Evolutionary conservation across 2,888 invertebrate genomes (phyloP).

Genomic region (Teleiodes luculella): DNA sequence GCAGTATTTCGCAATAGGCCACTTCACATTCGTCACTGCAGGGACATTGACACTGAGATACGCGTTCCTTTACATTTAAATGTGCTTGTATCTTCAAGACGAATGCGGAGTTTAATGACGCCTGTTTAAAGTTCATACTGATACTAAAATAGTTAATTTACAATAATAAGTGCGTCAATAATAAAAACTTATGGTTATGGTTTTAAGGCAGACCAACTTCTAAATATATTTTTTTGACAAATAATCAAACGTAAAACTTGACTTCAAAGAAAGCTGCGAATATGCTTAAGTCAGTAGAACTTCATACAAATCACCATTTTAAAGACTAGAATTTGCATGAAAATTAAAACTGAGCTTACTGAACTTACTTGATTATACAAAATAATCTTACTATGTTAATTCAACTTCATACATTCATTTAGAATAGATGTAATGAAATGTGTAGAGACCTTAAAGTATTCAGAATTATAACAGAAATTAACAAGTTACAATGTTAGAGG

Average conservation of each 20-base stretch:
- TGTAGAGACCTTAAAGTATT: no score
- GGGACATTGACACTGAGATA: conserved; percentile 2
- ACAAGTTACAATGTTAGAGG: no score
- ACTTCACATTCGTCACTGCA: not conserved
- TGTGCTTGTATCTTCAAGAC: not conserved
- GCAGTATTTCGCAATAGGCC: not conserved
- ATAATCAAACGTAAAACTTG: no score
- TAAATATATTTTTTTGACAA: no score
- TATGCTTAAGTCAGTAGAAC: not conserved
- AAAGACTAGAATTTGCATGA: conserved; percentile 1
- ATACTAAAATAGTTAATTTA: no score
- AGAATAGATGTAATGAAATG: not conserved
- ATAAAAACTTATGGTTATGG: no score
- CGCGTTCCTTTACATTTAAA: not conserved
- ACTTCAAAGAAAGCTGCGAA: no score
- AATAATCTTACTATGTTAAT: conserved; percentile 5
- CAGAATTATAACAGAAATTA: no score
- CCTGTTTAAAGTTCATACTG: not conserved
- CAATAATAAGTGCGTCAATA: no score
- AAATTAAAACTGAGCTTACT: conserved; percentile 1
- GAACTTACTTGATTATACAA: conserved; percentile 3
- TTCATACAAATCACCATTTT: conserved; percentile 1
- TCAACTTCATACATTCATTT: not conserved
- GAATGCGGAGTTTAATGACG: not conserved
- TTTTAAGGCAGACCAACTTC: no score